A percentile compares a stretch with the other conserved stretches of the same genome.
Evolutionary conservation across 2,113 vertebrate species (phyloP).

Genomic region (Benitochromis conjunctus): DNA sequence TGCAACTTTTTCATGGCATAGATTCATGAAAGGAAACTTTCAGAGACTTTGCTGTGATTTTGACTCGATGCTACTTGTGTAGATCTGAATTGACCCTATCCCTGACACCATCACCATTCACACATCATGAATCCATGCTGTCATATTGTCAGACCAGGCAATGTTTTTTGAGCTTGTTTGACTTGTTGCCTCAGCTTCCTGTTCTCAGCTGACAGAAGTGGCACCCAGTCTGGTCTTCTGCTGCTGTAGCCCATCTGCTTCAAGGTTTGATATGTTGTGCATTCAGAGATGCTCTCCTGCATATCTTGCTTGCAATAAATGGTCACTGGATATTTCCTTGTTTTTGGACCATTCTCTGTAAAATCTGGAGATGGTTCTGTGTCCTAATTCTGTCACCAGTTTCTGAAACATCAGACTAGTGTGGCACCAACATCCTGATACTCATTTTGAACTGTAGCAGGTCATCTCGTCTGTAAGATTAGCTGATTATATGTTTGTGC

Average conservation of each 20-base stretch:
- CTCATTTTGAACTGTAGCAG: fast-evolving
- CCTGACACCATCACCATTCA: fast-evolving
- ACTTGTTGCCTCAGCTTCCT: too few species aligned
- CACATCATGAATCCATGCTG: background rate
- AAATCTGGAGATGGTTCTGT: background rate
- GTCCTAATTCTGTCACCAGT: background rate
- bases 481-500: background rate
- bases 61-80: fast-evolving
- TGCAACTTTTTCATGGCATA: background rate
- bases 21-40: background rate
- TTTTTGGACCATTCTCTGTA: background rate
- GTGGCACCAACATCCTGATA: background rate
- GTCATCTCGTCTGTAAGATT: background rate
- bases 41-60: background rate
- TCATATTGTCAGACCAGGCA: too few species aligned
- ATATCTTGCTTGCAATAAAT: fast-evolving
- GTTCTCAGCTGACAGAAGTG: too few species aligned
- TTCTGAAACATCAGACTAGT: background rate
- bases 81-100: fast-evolving
- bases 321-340: background rate
- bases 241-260: fast-evolving
- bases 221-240: background rate
- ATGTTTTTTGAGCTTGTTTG: too few species aligned
- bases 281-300: background rate
- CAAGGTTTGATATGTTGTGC: background rate